Percentiles rank a stretch among this genome's conserved stretches.
These are phyloP conservation scores for Elephas maximus DNA, from an alignment of 2,113 vertebrate species.

Conservation along the genomic window DNA sequence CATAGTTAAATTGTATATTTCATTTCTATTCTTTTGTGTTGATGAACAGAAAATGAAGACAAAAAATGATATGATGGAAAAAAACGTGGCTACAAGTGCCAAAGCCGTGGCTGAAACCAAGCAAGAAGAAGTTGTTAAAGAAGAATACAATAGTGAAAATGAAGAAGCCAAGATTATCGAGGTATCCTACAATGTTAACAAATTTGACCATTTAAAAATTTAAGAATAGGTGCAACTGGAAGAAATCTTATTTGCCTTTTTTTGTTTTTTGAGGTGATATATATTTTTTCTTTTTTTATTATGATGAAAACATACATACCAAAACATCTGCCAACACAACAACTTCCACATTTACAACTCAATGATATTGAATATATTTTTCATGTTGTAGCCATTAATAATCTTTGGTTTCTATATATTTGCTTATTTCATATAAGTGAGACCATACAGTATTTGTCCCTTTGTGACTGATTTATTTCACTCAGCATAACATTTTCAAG, in stretches of 20 bases:
- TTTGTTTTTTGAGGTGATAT: background rate
- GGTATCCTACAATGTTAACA: constrained; percentile 86
- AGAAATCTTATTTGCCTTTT: constrained; percentile 37
- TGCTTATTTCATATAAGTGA: too few relatives aligned
- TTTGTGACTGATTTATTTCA: too few relatives aligned
- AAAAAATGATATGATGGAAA: constrained; percentile 94
- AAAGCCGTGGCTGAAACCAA: constrained; percentile 90
- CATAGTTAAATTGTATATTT: constrained; percentile 8
- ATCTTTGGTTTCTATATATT: too few relatives aligned
- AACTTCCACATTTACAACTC: background rate
- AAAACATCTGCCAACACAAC: background rate
- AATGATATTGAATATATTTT: background rate
- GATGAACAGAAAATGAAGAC: constrained; percentile 94
- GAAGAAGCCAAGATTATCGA: constrained; percentile 96
- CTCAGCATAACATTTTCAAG: too few relatives aligned
- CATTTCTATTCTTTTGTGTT: constrained; percentile 66
- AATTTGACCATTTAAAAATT: constrained; percentile 50
- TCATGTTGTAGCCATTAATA: background rate
- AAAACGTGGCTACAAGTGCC: constrained; percentile 93
- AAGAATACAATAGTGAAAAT: constrained; percentile 97
- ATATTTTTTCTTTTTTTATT: background rate
- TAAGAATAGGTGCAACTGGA: background rate
- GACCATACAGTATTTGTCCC: too few relatives aligned
- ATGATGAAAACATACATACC: background rate
- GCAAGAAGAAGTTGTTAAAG: constrained; percentile 91